These are phyloP conservation scores for Bucco capensis DNA, from an alignment of 2,113 vertebrate species.

Conservation along the genomic window DNA sequence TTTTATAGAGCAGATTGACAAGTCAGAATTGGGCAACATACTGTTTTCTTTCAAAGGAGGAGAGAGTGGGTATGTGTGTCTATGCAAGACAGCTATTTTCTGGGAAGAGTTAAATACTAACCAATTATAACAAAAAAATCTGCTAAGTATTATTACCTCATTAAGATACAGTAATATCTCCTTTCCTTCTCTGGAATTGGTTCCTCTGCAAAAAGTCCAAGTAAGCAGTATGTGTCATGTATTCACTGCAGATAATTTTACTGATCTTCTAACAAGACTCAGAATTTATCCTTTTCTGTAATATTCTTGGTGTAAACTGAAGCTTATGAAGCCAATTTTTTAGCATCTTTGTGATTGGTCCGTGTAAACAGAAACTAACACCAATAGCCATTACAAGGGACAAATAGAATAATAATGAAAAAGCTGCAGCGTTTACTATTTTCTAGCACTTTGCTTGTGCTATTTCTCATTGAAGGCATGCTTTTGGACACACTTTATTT, in stretches of 20 bases:
- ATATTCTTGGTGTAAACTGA: neutral
- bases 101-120: neutral
- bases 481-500: neutral
- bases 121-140: neutral
- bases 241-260: neutral
- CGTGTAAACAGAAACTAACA: neutral
- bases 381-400: neutral
- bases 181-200: neutral
- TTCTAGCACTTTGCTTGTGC: neutral
- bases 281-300: neutral
- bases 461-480: neutral
- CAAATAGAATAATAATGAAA: neutral
- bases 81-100: neutral
- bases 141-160: neutral
- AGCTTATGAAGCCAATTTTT: neutral
- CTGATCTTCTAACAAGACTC: neutral
- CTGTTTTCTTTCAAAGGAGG: neutral
- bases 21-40: neutral
- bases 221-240: neutral
- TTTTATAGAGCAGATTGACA: neutral
- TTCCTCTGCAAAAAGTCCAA: neutral
- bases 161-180: neutral
- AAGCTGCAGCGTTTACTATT: neutral
- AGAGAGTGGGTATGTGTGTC: fast-evolving
- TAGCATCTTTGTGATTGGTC: neutral